A percentile compares a stretch with the other conserved stretches of the same genome.
phyloP scores from a whole-genome alignment of 2,113 vertebrate genomes.

The Mohoua ochrocephala region DNA sequence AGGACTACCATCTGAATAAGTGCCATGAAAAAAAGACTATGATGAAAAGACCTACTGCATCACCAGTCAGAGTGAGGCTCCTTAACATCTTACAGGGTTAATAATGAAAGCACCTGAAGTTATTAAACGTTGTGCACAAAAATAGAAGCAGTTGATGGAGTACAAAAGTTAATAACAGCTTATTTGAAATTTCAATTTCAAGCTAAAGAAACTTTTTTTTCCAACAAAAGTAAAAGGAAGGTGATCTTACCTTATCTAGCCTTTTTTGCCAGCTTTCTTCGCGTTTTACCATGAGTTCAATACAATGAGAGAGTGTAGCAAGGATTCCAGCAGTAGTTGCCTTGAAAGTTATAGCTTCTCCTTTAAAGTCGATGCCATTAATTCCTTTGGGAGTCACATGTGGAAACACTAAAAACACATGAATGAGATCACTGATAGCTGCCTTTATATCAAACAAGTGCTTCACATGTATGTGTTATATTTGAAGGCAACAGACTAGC shows the following conservation, averaged over 20 bases:
- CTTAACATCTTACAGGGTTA: background rate
- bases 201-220: background rate
- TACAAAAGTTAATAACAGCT: background rate
- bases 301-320: constrained; percentile 94
- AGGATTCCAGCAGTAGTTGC: constrained; percentile 97
- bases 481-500: background rate
- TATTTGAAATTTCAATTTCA: background rate
- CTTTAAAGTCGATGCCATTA: constrained; percentile 98
- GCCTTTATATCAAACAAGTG: background rate
- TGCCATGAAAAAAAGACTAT: background rate
- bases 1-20: background rate
- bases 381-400: constrained; percentile 85
- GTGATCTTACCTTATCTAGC: constrained; percentile 86
- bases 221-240: background rate
- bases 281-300: constrained; percentile 95
- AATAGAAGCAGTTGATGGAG: background rate
- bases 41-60: background rate
- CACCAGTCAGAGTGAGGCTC: background rate
- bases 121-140: background rate
- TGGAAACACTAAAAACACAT: constrained; percentile 79
- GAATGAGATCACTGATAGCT: background rate
- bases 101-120: background rate
- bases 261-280: constrained; percentile 95
- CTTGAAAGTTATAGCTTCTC: constrained; percentile 98
- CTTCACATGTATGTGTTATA: background rate